Base-by-base conservation (phyloP, 2,888 invertebrate species). In the Athalia rosae region DNA sequence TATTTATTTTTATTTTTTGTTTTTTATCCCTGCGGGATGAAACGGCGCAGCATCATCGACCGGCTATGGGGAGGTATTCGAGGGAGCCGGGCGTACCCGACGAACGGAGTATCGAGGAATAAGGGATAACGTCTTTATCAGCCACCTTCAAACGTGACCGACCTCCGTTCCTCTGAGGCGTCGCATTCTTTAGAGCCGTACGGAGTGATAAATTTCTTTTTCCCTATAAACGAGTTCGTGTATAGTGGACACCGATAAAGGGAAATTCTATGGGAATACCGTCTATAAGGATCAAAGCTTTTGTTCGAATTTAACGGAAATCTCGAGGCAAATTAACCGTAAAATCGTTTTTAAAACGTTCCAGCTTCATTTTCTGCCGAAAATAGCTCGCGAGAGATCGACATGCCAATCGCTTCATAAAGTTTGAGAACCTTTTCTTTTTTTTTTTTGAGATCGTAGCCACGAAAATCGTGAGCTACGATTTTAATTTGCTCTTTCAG, bases 81-180 rank as follows among this genome's bases (percentile, higher is more conserved):
- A 28, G 28, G 28, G 28, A 28, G 28, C 28, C 28, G 28, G 28
- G 28, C 28, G 28, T 28, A 28, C 28, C 28, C 28, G 28, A 28
- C 28, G 28, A 28, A 28, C 28, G 15, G 15, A 58, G 58, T 15
- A 45, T 43, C 43, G 6, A 50, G 45, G 45, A 58, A 71, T 58
- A 45, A 43, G 58, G 71, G 71, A 56, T 47, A 56, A 71, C 58
- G 58, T 71, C 71, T 71, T 71, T 15, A 71, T 71, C 71, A 58
- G 71, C 4, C 45, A 9, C 58, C n/a, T 45, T 71, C n/a, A 45
- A 71, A 58, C 71, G 50, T 13, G 56, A 43, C 71, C 58, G 43
- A 50, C 45, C 50, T 43, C 45, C 41, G 41, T 9, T 6, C 43
- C 48, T 9, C 67, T n/a, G 67, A 56, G 45, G 71, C 11, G 45